These are phyloP conservation scores for Mizuhopecten yessoensis DNA, from an alignment of 1,140 invertebrate genomes.

Conservation along the genomic window DNA sequence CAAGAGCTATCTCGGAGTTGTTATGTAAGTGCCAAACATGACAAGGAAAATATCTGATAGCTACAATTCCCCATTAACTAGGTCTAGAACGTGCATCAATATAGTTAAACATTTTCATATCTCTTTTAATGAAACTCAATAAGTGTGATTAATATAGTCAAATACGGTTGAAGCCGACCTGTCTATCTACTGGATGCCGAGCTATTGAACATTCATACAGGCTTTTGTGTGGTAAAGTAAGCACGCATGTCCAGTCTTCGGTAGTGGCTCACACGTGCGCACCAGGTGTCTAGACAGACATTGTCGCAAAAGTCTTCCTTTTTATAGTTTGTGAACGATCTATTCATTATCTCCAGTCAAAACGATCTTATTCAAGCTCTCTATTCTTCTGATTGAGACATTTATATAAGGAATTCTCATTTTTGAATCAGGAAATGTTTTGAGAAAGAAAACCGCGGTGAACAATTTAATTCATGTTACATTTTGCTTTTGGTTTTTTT, in stretches of 20 bases:
- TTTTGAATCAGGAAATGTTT: too few relatives aligned
- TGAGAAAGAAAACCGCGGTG: too few relatives aligned
- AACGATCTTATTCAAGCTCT: background rate
- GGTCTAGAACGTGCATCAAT: background rate
- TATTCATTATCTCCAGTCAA: background rate
- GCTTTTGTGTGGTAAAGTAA: background rate
- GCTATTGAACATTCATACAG: background rate
- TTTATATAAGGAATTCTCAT: background rate
- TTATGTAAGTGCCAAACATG: constrained; percentile 17
- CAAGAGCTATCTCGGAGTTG: background rate
- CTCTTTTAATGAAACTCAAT: constrained; percentile 39
- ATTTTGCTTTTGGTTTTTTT: too few relatives aligned
- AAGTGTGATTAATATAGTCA: background rate
- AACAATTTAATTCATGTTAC: too few relatives aligned
- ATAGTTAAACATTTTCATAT: constrained; percentile 2
- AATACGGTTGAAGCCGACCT: background rate
- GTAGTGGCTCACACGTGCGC: background rate
- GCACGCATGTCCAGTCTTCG: background rate
- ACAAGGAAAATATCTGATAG: constrained; percentile 14
- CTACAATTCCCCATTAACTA: background rate
- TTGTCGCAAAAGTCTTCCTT: background rate
- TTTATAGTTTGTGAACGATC: background rate
- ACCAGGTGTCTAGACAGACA: background rate
- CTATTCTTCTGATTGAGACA: background rate
- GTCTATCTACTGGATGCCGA: background rate